Evolutionary conservation across 2,113 vertebrate genomes (phyloP), one percentile per base, ranked within the genome.

Genomic region (Lepisosteus oculatus): DNA sequence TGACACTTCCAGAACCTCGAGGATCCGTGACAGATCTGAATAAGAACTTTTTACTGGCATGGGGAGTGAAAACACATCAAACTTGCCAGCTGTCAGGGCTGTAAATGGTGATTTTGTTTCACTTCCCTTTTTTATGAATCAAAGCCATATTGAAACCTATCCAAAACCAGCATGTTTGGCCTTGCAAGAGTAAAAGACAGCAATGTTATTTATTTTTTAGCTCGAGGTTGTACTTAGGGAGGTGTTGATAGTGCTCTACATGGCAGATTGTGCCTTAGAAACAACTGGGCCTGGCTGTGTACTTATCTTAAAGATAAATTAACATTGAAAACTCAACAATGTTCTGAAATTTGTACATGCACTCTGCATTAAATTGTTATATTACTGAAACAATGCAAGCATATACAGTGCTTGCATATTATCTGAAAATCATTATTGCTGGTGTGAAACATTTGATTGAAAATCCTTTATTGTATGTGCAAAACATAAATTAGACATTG

Each of bases 81-180:
- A 89, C 85, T 87, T 91, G 89, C 89, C 85, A 87, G 92, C 93
- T 94, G 92, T 94, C 93, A 93, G 82, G 84, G 86, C 91, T 87
- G 87, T 91, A 92, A 93, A 94, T 84, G 85, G 83, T 86, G 91
- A 95, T 95, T 93, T 92, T 93, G 90, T 93, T 95, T 93, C 92
- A 93, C 87, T 91, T 90, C 83, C 81, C 55, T 82, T 85, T 80
- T 67, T 81, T 84, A 91, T 89, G 87, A 95, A 94, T 94, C 91
- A 93, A 93, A 94, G 85, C 80, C 79, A 84, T 81, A 85, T 91
- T 95, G 93, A 96, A 95, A 85, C 78, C 65, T 61, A 73, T 94
- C 94, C 95, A 96, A 94, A 92, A 90, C 81, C 86, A 94, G 94
- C 94, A 88, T 93, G 94, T 93, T 95, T 90, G 88, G 92, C 87